Conservation (phyloP, 2,888 invertebrate species). For the Parnassius glacialis region DNA sequence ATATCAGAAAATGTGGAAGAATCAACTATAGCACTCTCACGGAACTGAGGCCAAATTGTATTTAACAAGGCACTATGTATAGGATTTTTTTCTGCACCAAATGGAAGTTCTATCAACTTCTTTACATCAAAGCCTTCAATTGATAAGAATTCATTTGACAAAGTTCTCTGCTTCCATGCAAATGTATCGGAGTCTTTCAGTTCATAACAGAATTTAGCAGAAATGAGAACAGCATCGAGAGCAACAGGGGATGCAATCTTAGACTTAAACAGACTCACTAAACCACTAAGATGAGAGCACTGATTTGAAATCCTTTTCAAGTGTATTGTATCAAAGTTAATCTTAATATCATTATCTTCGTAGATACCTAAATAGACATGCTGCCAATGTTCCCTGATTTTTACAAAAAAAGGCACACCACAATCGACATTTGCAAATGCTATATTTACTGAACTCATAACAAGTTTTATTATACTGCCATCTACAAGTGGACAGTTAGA, state of each 20-base stretch:
- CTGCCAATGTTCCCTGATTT: constrained; percentile 90
- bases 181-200: constrained; percentile 82
- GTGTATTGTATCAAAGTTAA: constrained; percentile 95
- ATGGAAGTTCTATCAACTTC: constrained; percentile 83
- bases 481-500: constrained; percentile 83
- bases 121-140: constrained; percentile 75
- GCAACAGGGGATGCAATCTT: constrained; percentile 87
- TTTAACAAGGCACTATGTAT: constrained; percentile 88
- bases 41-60: constrained; percentile 92
- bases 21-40: constrained; percentile 93
- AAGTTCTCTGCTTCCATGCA: constrained; percentile 81
- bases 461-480: constrained; percentile 87
- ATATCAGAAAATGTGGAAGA: constrained; percentile 93
- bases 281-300: constrained; percentile 90
- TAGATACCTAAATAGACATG: constrained; percentile 90
- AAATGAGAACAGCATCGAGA: constrained; percentile 85
- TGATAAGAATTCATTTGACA: constrained; percentile 70
- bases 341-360: constrained; percentile 87
- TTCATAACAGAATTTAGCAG: constrained; percentile 88
- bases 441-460: constrained; percentile 90
- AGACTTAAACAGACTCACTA: constrained; percentile 93
- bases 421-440: constrained; percentile 91
- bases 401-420: constrained; percentile 92
- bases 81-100: constrained; percentile 92
- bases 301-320: constrained; percentile 89